Conservation (phyloP, 2,113 vertebrate species). For the Hoplias malabaricus region DNA sequence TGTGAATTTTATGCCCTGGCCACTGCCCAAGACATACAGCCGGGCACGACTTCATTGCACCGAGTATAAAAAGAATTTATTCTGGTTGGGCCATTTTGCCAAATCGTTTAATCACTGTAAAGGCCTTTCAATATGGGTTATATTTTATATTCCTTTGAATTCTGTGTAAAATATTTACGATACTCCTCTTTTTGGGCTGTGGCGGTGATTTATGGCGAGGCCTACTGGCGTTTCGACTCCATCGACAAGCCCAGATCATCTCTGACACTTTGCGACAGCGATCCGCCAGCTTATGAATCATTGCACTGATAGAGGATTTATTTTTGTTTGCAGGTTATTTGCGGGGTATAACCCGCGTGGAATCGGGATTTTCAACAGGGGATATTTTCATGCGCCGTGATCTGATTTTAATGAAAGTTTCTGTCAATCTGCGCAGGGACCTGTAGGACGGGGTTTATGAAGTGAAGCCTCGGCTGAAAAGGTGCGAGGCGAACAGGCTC, state of each 20-base stretch:
- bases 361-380: constrained; percentile 66
- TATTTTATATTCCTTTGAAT: constrained; percentile 43
- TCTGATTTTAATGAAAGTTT: constrained; percentile 74
- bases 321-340: constrained; percentile 62
- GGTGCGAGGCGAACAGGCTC: constrained; percentile 56
- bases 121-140: constrained; percentile 45
- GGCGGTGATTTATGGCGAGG: constrained; percentile 51
- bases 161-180: constrained; percentile 54
- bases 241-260: constrained; percentile 57
- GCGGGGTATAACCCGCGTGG: constrained; percentile 64
- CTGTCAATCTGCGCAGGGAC: constrained; percentile 68
- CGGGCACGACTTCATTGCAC: constrained; percentile 49
- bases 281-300: constrained; percentile 58
- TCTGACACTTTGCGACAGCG: constrained; percentile 54
- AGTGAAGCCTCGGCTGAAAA: constrained; percentile 61
- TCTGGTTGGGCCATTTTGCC: constrained; percentile 49
- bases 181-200: constrained; percentile 45
- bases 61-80: constrained; percentile 64
- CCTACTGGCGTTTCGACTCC: constrained; percentile 40
- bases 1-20: constrained; percentile 57
- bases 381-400: constrained; percentile 71
- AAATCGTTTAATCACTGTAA: constrained; percentile 63
- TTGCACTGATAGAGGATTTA: constrained; percentile 59
- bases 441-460: constrained; percentile 62
- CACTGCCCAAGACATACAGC: constrained; percentile 47